A percentile compares a stretch with the other conserved stretches of the same genome.
Conservation (phyloP, 2,888 invertebrate species). For the Meteorus colon region DNA sequence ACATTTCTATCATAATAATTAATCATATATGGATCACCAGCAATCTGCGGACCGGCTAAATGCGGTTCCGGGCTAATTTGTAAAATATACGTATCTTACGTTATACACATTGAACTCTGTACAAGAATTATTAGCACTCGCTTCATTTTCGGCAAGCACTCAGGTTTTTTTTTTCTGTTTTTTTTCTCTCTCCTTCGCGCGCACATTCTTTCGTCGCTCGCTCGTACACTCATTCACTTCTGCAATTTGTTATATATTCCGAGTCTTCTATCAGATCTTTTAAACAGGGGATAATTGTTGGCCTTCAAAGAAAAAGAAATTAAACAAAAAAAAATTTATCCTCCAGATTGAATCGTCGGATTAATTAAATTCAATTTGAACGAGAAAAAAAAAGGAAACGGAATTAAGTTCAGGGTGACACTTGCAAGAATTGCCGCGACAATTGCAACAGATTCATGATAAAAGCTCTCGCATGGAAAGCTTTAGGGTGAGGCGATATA, state of each 20-base stretch:
- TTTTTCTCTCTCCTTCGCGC: background rate
- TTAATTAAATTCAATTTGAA: constrained; percentile 14
- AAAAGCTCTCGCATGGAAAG: constrained; percentile 11
- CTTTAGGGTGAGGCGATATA: background rate
- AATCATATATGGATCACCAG: constrained; percentile 39
- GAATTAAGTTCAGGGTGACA: background rate
- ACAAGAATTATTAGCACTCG: constrained; percentile 60
- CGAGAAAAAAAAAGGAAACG: constrained; percentile 13
- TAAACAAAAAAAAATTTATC: background rate
- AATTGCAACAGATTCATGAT: constrained; percentile 4
- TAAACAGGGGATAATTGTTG: constrained; percentile 43
- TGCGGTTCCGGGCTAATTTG: constrained; percentile 49
- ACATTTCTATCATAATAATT: constrained; percentile 39
- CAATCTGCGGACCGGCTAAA: constrained; percentile 44
- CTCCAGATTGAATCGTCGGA: constrained; percentile 25
- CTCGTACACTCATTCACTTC: constrained; percentile 17
- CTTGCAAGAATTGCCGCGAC: background rate
- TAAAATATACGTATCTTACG: constrained; percentile 60
- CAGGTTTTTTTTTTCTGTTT: constrained; percentile 10
- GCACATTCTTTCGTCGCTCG: constrained; percentile 28
- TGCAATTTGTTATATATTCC: constrained; percentile 32
- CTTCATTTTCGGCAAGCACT: constrained; percentile 42
- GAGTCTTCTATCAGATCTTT: constrained; percentile 26
- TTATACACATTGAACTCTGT: constrained; percentile 62
- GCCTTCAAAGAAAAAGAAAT: constrained; percentile 28